Conservation (phyloP, 2,113 vertebrate species). For the Anser brachyrhynchus region DNA sequence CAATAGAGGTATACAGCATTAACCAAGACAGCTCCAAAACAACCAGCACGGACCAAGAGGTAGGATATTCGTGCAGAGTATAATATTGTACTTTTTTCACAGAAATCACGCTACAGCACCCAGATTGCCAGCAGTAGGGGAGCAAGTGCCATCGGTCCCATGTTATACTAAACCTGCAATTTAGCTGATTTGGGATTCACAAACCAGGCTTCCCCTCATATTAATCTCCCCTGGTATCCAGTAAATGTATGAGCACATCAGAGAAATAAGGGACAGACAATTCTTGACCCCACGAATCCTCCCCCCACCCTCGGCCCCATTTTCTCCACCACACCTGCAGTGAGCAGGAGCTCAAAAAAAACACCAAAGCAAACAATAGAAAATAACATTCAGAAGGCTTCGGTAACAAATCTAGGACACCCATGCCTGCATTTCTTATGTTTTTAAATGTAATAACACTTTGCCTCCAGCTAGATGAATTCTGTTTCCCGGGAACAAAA, state of each 20-base stretch:
- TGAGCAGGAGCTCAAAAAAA: not conserved
- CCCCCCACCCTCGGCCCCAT: not conserved
- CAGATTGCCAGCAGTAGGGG: not conserved
- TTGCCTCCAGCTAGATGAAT: not conserved
- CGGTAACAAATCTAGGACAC: not conserved
- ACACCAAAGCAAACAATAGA: not conserved
- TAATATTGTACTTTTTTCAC: not conserved
- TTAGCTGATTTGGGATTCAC: not conserved
- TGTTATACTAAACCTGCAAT: not conserved
- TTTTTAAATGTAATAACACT: not conserved
- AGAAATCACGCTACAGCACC: not conserved
- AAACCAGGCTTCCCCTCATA: not conserved
- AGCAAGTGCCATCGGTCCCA: too few relatives aligned
- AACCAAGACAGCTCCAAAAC: not conserved
- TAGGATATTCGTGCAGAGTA: not conserved
- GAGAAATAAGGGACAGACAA: not conserved
- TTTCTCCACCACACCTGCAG: not conserved
- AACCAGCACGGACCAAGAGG: not conserved
- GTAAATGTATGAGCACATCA: not conserved
- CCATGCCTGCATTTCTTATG: not conserved
- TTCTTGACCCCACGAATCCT: not conserved
- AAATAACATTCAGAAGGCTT: not conserved
- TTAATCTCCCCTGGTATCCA: not conserved
- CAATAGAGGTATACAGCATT: too few relatives aligned
- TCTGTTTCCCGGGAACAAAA: not conserved